Conservation (phyloP, 2,888 invertebrate species). For the Tinea pellionella region DNA sequence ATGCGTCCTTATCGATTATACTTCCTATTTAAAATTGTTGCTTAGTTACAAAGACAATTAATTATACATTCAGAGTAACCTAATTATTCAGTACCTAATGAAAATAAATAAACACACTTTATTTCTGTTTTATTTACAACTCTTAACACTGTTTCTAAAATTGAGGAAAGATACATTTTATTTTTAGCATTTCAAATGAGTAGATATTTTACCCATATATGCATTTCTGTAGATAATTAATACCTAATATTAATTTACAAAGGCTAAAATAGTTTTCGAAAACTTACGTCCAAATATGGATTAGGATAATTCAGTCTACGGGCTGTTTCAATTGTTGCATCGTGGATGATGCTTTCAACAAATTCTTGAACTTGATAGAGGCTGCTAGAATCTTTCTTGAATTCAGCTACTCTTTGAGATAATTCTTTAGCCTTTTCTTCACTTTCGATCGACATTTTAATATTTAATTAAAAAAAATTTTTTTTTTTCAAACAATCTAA, state of each 20-base stretch:
- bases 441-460: background rate
- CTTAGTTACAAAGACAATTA: background rate
- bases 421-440: slow-evolving; percentile 22
- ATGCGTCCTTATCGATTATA: background rate
- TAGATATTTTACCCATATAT: too few relatives aligned
- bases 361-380: slow-evolving; percentile 69
- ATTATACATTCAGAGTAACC: background rate
- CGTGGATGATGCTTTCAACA: slow-evolving; percentile 41
- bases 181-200: too few relatives aligned
- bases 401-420: slow-evolving; percentile 64
- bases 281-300: background rate
- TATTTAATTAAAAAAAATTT: background rate
- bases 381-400: slow-evolving; percentile 71
- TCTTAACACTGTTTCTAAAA: too few relatives aligned
- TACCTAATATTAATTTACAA: too few relatives aligned
- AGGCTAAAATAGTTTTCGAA: background rate
- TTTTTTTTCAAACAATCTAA: too few relatives aligned
- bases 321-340: background rate
- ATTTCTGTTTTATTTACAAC: too few relatives aligned
- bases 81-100: too few relatives aligned
- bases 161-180: too few relatives aligned
- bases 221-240: too few relatives aligned
- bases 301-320: slow-evolving; percentile 2
- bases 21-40: background rate
- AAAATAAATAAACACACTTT: too few relatives aligned